Evolutionary conservation across 2,113 vertebrate genomes (phyloP), one percentile per base, ranked within the genome.

Genomic region (Peucedramus taeniatus): DNA sequence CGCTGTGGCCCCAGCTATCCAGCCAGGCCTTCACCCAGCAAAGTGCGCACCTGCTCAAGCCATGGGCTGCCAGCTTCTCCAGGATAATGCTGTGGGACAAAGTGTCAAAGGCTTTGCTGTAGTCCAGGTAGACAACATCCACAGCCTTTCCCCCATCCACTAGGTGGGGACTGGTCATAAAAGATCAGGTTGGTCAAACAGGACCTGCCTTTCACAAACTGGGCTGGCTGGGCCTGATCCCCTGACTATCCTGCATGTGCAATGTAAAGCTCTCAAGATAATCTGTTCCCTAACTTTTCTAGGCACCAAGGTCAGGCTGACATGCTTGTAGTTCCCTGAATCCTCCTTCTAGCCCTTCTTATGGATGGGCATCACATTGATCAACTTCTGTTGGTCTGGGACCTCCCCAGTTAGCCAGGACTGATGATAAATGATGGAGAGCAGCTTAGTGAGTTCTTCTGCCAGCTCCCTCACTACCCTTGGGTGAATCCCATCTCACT

Each of bases 301-400:
- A 13, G 54, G 28, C 23, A 61, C 28, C 28, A 28, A 78, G 11
- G 9, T 80, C 40, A 63, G 35, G 24, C 26, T 71, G 21, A 26
- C 13, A 27, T 57, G 40, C 57, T 30, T 56, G 35, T 8, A 49
- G 42, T 15, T 26, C 49, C 17, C 35, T 22, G 11, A 17, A 63
- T 71, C 20, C 11, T 42, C 17, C 24, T 71, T 35, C 30, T 54
- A 42, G 57, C 35, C 17, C 17, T 64, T 49, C 26, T 33, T 56
- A 10, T 54, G 15, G 9, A 47, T 17, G 4, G 1, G 15, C 4
- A 0, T 35, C 49, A 40, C 42, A 42, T 0, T 35, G 35, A 30
- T 24, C 16, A 87, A 35, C 24, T 6, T 70, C 7, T 1, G 1
- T 11, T 31, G 27, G 23, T 39, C 33, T 61, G 24, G 40, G 14